Conservation (phyloP, 2,113 vertebrate genomes). For the Peromyscus leucopus region DNA sequence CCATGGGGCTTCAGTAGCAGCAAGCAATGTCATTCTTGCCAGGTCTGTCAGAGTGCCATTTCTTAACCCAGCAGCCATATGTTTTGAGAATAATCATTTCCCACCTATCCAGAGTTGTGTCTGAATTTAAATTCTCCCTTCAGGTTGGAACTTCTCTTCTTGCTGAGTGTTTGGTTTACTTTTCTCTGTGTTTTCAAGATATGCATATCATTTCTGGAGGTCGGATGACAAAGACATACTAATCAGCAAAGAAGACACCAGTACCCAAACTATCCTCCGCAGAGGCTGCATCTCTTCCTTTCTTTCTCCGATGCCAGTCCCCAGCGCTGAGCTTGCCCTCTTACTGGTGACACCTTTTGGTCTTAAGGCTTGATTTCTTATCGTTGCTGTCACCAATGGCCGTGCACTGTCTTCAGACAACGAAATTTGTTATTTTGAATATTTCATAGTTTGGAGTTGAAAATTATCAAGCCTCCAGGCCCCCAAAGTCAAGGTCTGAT, state of each 20-base stretch:
- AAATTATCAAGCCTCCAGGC: background rate
- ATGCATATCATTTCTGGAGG: background rate
- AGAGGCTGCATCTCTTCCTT: background rate
- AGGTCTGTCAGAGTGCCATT: background rate
- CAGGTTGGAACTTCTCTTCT: background rate
- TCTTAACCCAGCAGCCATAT: background rate
- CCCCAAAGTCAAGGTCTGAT: background rate
- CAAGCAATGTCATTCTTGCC: background rate
- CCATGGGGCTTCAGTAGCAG: background rate
- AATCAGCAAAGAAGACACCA: background rate
- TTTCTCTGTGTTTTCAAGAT: background rate
- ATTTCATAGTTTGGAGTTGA: background rate
- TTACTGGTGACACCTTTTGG: background rate
- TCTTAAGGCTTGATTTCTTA: background rate
- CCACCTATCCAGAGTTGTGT: background rate
- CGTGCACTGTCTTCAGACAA: background rate
- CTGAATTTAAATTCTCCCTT: background rate
- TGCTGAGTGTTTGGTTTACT: background rate
- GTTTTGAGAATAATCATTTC: background rate
- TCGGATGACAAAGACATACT: background rate
- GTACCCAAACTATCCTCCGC: background rate
- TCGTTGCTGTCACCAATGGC: background rate
- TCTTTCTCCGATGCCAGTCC: background rate
- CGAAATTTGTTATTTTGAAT: background rate
- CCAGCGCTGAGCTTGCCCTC: too few species aligned